Percentiles rank a stretch among this genome's conserved stretches.
Conservation (phyloP, 2,888 invertebrate species). For the Aleiodes testaceus region DNA sequence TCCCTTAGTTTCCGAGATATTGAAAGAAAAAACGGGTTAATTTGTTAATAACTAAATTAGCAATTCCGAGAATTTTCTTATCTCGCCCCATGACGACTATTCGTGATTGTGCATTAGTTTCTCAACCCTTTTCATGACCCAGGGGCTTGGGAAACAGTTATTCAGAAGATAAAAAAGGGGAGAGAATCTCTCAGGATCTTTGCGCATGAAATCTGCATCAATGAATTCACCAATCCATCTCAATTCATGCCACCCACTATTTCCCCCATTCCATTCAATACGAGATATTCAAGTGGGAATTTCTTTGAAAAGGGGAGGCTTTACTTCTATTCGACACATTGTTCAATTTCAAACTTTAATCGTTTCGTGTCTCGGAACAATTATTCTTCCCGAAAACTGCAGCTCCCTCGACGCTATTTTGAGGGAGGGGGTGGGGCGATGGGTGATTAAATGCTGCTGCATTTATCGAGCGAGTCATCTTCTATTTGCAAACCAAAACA, state of each 20-base stretch:
- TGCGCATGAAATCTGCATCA: constrained; percentile 5
- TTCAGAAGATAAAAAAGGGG: background rate
- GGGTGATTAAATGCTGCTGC: background rate
- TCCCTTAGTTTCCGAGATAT: no score
- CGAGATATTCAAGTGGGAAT: background rate
- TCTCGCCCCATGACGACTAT: background rate
- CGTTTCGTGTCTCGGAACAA: constrained; percentile 17
- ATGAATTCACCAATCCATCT: background rate
- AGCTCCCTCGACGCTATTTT: background rate
- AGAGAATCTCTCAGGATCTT: background rate
- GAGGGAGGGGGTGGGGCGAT: background rate
- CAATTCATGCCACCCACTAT: no score
- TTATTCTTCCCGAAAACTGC: constrained; percentile 7
- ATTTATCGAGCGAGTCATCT: constrained; percentile 14
- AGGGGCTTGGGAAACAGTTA: constrained; percentile 11
- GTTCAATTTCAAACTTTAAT: constrained; percentile 12
- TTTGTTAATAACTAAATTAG: background rate
- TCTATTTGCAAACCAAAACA: background rate
- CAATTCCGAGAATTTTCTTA: background rate
- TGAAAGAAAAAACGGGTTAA: background rate
- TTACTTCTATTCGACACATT: background rate
- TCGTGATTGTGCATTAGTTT: constrained; percentile 2
- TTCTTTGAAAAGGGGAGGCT: background rate
- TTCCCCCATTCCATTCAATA: no score
- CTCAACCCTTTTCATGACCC: background rate